Evolutionary conservation across 1,140 invertebrate genomes (phyloP), one percentile per base, ranked within the genome.

Genomic region (Berghia stephanieae): DNA sequence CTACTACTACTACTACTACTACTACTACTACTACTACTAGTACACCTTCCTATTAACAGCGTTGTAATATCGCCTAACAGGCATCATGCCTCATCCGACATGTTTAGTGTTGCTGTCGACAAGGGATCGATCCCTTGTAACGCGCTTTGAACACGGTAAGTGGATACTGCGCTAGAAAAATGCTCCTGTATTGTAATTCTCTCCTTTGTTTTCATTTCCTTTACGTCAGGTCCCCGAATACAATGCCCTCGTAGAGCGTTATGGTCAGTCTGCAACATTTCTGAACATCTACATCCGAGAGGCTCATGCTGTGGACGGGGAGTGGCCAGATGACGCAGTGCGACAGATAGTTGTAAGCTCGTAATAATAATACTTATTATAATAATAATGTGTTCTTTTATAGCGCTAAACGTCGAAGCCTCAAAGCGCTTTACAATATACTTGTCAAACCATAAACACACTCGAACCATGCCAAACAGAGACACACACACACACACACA

Each of bases 281-380:
- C 57, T 63, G 13, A 63, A 16, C 57, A 63, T 63, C 57, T 63
- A 63, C 57, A 63, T 63, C 57, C 10, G 57, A 8, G 57, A 63
- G 57, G 57, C 57, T 27, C 57, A 63, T 27, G 13, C 57, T 8
- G 34, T 63, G 10, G 57, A 63, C 57, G 57, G 57, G 57, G 57
- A 63, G 57, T 63, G 57, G 57, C 57, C 57, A 31, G 57, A 63
- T n/a, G 46, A 49, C n/a, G 46, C 10, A n/a, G n/a, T n/a, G n/a
- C n/a, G n/a, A n/a, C n/a, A n/a, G n/a, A n/a, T n/a, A n/a, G n/a
- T n/a, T n/a, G n/a, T n/a, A n/a, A n/a, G n/a, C n/a, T 34, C 1
- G 24, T 34, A 10, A 10, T 21, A 24, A 27, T 34, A 10, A 24
- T 60, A 24, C 36, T 34, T 1, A 0, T 21, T 34, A 10, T n/a